Conservation (phyloP, 2,113 vertebrate species). For the Gymnocephalus cernua region DNA sequence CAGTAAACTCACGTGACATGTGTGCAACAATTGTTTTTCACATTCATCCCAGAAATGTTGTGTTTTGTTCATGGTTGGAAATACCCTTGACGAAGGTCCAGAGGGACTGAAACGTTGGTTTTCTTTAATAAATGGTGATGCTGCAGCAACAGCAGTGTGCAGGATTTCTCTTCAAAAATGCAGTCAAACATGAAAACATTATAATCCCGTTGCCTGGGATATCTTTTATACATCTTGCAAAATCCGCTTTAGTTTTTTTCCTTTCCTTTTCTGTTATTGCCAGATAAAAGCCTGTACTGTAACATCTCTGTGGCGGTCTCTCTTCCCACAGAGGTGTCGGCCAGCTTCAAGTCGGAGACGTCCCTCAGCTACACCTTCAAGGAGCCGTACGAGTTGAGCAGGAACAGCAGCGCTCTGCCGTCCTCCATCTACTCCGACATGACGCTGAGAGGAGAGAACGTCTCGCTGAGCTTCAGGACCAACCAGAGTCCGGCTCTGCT, state of each 20-base stretch:
- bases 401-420: constrained; percentile 87
- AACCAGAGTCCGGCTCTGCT: constrained; percentile 87
- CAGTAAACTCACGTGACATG: too few species aligned
- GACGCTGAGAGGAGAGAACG: constrained; percentile 85
- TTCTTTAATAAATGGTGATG: too few species aligned
- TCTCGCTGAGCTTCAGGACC: constrained; percentile 90
- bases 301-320: neutral
- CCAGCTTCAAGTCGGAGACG: constrained; percentile 87
- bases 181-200: neutral
- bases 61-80: too few species aligned
- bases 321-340: constrained; percentile 89
- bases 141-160: too few species aligned
- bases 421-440: constrained; percentile 90
- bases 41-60: too few species aligned
- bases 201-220: neutral
- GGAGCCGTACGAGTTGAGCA: constrained; percentile 87
- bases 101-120: too few species aligned
- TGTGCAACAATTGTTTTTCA: too few species aligned
- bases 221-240: neutral
- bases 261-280: neutral
- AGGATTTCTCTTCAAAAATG: too few species aligned
- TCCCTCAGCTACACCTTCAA: constrained; percentile 91
- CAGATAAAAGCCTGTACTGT: neutral
- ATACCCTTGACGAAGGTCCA: too few species aligned
- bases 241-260: neutral